Percentiles rank a stretch among this genome's conserved stretches.
Conservation (phyloP, 2,797 vertebrate species). For the Acanthis flammea region DNA sequence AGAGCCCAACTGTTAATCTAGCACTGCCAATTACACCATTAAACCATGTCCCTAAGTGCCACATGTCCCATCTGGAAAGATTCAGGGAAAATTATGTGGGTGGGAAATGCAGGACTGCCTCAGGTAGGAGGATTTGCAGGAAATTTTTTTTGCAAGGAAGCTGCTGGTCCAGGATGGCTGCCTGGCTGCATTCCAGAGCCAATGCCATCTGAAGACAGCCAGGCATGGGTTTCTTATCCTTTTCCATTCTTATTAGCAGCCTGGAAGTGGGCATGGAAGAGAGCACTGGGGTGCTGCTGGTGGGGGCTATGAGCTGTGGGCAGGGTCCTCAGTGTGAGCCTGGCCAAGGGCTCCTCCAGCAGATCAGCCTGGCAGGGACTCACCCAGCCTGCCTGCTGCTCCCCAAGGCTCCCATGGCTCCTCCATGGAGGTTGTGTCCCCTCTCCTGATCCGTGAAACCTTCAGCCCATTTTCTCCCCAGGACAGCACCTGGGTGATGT, state of each 20-base stretch:
- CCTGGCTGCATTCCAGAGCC: neutral
- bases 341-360: neutral
- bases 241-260: neutral
- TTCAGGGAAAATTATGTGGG: neutral
- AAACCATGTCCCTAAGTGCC: neutral
- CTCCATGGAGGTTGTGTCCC: fast-evolving
- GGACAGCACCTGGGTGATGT: neutral
- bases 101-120: neutral
- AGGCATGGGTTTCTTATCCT: neutral
- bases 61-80: neutral
- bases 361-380: neutral
- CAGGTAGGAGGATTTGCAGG: neutral
- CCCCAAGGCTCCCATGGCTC: neutral
- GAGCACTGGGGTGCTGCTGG: neutral
- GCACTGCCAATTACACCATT: neutral
- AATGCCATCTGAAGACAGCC: neutral
- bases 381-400: neutral
- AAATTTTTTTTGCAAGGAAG: neutral
- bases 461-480: neutral
- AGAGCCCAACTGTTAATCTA: neutral
- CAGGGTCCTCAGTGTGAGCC: neutral
- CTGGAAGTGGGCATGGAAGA: neutral
- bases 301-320: neutral
- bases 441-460: neutral
- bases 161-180: neutral